These are phyloP conservation scores for Beroe ovata DNA, from an alignment of 37 sponge, comb jelly and placozoan genomes.

Conservation along the genomic window DNA sequence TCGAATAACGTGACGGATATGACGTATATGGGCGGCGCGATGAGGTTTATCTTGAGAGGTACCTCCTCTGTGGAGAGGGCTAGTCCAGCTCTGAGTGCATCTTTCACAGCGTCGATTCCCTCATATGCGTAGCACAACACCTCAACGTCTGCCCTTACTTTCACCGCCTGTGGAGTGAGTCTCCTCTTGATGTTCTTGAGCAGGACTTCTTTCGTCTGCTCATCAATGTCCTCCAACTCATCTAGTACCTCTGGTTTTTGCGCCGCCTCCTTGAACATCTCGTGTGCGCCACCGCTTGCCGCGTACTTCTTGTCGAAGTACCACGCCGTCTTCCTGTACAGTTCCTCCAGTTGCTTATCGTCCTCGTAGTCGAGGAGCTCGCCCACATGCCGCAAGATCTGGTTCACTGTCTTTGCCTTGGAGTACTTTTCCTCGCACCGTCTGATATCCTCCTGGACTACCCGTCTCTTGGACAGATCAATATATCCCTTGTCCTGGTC, in stretches of 20 bases:
- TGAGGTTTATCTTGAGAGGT: conserved; percentile 91
- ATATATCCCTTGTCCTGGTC: conserved; percentile 97
- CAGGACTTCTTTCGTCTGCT: conserved; percentile 74
- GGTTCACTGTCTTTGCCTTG: conserved; percentile 92
- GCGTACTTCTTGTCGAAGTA: conserved; percentile 81
- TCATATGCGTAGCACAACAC: conserved; percentile 96
- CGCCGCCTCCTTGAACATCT: conserved; percentile 91
- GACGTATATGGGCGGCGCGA: conserved; percentile 97
- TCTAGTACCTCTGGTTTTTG: conserved; percentile 69
- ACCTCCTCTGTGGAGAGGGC: conserved; percentile 79
- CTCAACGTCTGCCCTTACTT: conserved; percentile 92
- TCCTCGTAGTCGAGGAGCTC: conserved; percentile 78
- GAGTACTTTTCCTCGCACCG: conserved; percentile 94
- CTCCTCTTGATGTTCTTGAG: conserved; percentile 85
- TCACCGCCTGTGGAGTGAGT: conserved; percentile 94
- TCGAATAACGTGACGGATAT: conserved; percentile 89
- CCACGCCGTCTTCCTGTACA: conserved; percentile 95
- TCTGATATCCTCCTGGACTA: conserved; percentile 91
- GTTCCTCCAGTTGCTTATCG: conserved; percentile 87
- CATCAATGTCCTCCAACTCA: conserved; percentile 51
- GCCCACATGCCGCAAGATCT: conserved; percentile 89
- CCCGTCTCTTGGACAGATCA: conserved; percentile 94
- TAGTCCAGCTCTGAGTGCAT: conserved; percentile 83
- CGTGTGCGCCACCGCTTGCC: conserved; percentile 79
- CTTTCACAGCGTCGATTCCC: conserved; percentile 96